A percentile compares a stretch with the other conserved stretches of the same genome.
Conservation (phyloP, 2,888 invertebrate genomes). For the Linhomoeus sp. region DNA sequence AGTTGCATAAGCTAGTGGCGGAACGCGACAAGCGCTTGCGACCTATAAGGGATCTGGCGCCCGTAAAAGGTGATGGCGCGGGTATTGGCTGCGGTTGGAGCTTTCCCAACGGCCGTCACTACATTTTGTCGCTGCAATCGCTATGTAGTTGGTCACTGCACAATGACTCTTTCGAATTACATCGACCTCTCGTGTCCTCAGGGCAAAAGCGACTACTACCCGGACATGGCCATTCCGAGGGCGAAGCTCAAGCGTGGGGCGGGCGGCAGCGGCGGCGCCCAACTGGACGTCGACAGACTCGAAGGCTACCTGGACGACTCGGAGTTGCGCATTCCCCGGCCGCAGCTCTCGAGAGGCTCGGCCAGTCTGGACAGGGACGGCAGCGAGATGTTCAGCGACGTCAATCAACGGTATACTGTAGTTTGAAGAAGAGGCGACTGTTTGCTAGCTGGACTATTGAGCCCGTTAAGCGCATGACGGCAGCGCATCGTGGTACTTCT, state of each 20-base stretch:
- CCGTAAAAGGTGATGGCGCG: neutral
- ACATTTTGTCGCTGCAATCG: conserved; percentile 22
- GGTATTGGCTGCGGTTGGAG: neutral
- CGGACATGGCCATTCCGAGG: conserved; percentile 23
- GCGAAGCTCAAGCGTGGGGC: conserved; percentile 15
- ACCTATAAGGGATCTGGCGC: too few relatives aligned
- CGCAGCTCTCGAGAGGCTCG: conserved; percentile 16
- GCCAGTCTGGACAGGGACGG: conserved; percentile 6
- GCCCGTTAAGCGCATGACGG: too few relatives aligned
- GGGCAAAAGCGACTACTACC: conserved; percentile 20
- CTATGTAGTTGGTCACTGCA: conserved; percentile 11
- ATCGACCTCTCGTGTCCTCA: too few relatives aligned
- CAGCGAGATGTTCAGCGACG: conserved; percentile 3
- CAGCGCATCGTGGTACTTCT: too few relatives aligned
- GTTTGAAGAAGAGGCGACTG: neutral
- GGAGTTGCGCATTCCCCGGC: conserved; percentile 21
- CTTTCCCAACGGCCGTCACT: conserved; percentile 15
- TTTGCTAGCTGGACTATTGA: neutral
- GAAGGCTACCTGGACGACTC: conserved; percentile 17
- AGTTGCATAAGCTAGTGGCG: too few relatives aligned
- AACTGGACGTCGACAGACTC: conserved; percentile 2
- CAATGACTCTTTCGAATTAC: conserved; percentile 3
- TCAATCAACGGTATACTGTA: too few relatives aligned
- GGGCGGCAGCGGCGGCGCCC: neutral
- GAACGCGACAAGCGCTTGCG: too few relatives aligned